Percentiles rank a stretch among this genome's conserved stretches.
phyloP scores from a whole-genome alignment of 2,888 invertebrate genomes.

The Ceramica pisi region DNA sequence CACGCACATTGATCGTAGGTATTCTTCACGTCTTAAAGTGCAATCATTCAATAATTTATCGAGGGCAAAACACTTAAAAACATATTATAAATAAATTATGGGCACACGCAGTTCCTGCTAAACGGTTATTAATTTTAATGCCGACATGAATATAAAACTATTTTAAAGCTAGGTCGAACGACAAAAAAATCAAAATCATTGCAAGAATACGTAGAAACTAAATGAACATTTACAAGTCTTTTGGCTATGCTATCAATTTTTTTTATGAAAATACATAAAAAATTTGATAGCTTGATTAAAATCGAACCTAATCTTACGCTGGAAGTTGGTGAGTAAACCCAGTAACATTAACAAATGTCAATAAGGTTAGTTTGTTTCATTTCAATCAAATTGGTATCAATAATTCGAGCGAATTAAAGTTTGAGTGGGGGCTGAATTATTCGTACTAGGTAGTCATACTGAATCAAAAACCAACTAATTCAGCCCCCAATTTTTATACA shows the following conservation, averaged over 20 bases:
- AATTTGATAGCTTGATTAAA: conserved; percentile 40
- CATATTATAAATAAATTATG: conserved; percentile 34
- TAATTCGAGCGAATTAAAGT: too few relatives aligned
- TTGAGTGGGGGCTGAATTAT: neutral
- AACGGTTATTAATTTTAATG: conserved; percentile 26
- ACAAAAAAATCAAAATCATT: conserved; percentile 29
- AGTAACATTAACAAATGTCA: conserved; percentile 34
- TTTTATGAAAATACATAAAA: too few relatives aligned
- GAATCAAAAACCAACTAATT: too few relatives aligned
- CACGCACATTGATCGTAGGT: neutral
- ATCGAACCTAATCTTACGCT: conserved; percentile 57
- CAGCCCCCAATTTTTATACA: too few relatives aligned
- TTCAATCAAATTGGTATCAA: neutral
- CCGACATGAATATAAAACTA: conserved; percentile 39
- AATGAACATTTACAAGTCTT: conserved; percentile 49
- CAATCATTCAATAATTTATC: conserved; percentile 19
- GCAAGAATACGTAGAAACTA: conserved; percentile 18
- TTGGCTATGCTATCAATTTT: too few relatives aligned
- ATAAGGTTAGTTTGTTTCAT: conserved; percentile 20
- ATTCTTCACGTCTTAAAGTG: neutral
- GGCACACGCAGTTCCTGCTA: conserved; percentile 27
- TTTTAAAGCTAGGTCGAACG: conserved; percentile 27
- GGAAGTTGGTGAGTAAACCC: conserved; percentile 40
- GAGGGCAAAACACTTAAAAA: conserved; percentile 36
- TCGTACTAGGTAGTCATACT: too few relatives aligned